phyloP scores from a whole-genome alignment of 2,888 invertebrate genomes.

The Nemurella pictetii region DNA sequence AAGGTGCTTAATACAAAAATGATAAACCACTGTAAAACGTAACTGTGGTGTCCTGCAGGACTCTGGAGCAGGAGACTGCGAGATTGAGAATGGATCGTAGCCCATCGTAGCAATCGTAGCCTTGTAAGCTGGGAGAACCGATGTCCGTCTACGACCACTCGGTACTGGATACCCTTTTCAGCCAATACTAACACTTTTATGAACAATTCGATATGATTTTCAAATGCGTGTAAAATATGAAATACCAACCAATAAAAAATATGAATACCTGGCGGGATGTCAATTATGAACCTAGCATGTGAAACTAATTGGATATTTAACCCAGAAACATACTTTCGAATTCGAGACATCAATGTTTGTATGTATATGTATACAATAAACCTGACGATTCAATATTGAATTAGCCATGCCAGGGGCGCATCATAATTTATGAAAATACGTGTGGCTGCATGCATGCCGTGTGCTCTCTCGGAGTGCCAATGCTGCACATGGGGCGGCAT shows the following conservation, averaged over 20 bases:
- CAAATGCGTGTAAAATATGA: neutral
- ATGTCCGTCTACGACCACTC: too few relatives aligned
- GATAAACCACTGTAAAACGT: neutral
- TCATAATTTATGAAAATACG: neutral
- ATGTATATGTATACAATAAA: neutral
- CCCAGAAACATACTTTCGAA: constrained; percentile 15
- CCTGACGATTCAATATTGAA: neutral
- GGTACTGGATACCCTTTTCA: too few relatives aligned
- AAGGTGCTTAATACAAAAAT: neutral
- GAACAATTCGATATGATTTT: too few relatives aligned
- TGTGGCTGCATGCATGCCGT: neutral
- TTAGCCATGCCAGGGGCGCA: neutral
- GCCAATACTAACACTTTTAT: too few relatives aligned
- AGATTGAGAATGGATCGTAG: too few relatives aligned
- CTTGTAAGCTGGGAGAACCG: neutral
- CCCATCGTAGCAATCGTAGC: neutral
- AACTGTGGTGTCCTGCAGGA: too few relatives aligned
- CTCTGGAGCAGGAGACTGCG: too few relatives aligned
- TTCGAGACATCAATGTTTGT: neutral
- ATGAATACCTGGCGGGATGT: neutral
- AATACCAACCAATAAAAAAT: neutral
- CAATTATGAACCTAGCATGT: neutral
- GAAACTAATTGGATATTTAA: neutral
- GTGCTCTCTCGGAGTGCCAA: too few relatives aligned
- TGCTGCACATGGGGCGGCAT: too few relatives aligned